phyloP scores from a whole-genome alignment of 2,888 invertebrate species.

The Ennomos fuscantarius region DNA sequence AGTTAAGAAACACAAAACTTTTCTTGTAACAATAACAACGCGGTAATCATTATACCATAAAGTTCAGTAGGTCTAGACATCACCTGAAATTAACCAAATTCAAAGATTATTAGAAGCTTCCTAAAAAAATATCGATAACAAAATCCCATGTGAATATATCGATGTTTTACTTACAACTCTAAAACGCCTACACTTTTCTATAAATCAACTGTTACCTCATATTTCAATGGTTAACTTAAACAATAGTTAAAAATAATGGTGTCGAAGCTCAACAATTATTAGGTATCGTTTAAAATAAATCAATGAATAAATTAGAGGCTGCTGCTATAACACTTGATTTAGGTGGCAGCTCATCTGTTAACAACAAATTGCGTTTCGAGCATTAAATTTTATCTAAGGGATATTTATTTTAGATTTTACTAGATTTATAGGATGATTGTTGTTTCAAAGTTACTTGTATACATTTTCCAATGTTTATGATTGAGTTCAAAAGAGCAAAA shows the following conservation, averaged over 20 bases:
- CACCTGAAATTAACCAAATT: too few species aligned
- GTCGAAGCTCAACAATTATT: conserved; percentile 80
- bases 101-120: too few species aligned
- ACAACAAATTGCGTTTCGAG: conserved; percentile 61
- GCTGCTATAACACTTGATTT: conserved; percentile 77
- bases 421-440: conserved; percentile 36
- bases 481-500: too few species aligned
- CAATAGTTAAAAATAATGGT: conserved; percentile 77
- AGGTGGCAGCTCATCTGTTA: conserved; percentile 75
- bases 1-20: too few species aligned
- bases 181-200: conserved; percentile 71
- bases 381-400: conserved; percentile 44
- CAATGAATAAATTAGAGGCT: conserved; percentile 79
- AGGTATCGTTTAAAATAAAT: conserved; percentile 79
- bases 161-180: conserved; percentile 29
- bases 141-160: background rate
- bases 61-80: too few species aligned
- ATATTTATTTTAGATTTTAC: conserved; percentile 35
- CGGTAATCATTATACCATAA: too few species aligned
- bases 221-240: conserved; percentile 63
- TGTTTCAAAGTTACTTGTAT: conserved; percentile 34
- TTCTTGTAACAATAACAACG: too few species aligned
- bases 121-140: too few species aligned
- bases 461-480: too few species aligned
- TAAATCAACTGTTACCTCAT: conserved; percentile 62